phyloP scores from a whole-genome alignment of 2,797 vertebrate species.

The Oreortyx pictus region DNA sequence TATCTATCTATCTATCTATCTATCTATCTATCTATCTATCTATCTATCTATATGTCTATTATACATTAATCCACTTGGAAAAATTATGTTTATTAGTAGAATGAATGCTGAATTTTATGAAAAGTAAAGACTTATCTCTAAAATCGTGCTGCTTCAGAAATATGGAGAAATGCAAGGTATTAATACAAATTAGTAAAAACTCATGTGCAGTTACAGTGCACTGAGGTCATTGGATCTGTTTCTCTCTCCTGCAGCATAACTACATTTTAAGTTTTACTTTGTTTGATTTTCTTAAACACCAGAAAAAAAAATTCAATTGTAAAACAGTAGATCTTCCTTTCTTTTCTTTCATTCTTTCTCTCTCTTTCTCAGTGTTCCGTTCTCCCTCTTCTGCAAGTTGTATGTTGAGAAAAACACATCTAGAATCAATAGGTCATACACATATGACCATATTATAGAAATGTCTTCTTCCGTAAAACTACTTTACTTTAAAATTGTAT shows the following conservation, averaged over 20 bases:
- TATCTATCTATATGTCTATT: background rate
- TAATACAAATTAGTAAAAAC: background rate
- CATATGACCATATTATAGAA: background rate
- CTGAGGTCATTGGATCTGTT: background rate
- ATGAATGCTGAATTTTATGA: background rate
- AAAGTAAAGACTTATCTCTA: background rate
- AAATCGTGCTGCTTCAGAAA: background rate
- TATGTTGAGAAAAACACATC: background rate
- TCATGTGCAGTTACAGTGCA: background rate
- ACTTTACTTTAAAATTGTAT: background rate
- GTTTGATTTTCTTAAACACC: background rate
- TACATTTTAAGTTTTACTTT: background rate
- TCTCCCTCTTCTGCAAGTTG: background rate
- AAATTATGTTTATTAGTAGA: background rate
- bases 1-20: too few species aligned
- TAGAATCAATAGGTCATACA: background rate
- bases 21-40: too few species aligned
- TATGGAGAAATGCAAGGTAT: background rate
- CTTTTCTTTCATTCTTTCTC: accelerated
- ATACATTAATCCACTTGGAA: background rate
- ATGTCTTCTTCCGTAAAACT: background rate
- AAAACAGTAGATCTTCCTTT: background rate
- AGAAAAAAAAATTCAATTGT: background rate
- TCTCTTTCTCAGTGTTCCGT: accelerated
- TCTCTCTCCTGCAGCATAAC: background rate